Base-by-base conservation (phyloP, 2,113 vertebrate species). In the Labeo rohita region DNA sequence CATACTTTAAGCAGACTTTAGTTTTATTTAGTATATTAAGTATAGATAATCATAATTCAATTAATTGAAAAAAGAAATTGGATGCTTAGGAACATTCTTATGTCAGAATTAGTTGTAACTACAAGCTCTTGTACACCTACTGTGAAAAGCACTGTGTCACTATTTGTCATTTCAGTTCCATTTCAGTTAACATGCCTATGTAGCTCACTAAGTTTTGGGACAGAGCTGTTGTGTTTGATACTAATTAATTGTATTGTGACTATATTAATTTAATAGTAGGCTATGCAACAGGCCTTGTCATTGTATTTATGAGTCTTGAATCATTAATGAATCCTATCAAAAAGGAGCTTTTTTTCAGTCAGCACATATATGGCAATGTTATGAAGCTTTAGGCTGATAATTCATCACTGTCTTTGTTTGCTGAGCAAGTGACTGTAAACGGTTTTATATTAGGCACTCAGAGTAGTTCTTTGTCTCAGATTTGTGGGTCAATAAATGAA, bases 391-490 rank as follows among this genome's bases (percentile, higher is more conserved):
- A 88, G 45, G 91, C 78, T 90, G 86, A 73, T 88, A 84, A 83
- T 92, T 87, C 72, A 87, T 90, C 79, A 88, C 87, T 87, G 90
- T 85, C 63, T 86, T 63, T 90, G 92, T 92, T 93, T 93, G 93
- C 89, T 92, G 84, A 92, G 92, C 88, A 90, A 89, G 90, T 88
- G 91, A 94, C 93, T 91, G 92, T 92, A 91, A 91, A 90, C 91
- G 89, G 93, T 91, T 91, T 86, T 85, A 87, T 78, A 84, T 92
- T 87, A 92, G 88, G 23, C 91, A 92, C 88, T 84, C 84, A 85
- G 88, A 91, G 92, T 90, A 87, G 89, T 89, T 93, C 85, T 91
- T 91, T 93, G 93, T 94, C 93, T 93, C 83, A 88, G 92, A 93
- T 91, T 89, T 93, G 90, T 92, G 83, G 90, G 91, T 92, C 88